These are phyloP conservation scores for Oreochromis niloticus DNA, from an alignment of 2,113 vertebrate species.

Conservation along the genomic window DNA sequence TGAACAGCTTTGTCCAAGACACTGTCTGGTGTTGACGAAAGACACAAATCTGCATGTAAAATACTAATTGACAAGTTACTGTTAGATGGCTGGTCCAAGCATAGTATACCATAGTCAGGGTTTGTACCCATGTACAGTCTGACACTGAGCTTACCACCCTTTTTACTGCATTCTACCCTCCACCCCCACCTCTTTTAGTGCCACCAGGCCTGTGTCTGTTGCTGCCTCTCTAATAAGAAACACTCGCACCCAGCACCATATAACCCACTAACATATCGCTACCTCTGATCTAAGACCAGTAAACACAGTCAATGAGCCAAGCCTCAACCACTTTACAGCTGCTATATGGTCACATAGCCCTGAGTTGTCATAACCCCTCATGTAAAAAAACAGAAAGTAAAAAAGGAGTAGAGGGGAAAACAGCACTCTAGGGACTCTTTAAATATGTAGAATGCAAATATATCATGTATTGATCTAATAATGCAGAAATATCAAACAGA, in stretches of 20 bases:
- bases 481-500: slow-evolving; percentile 45
- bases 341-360: slow-evolving; percentile 27
- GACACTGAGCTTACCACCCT: not conserved
- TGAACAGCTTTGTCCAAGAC: slow-evolving; percentile 25
- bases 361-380: slow-evolving; percentile 61
- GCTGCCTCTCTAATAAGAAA: slow-evolving; percentile 59
- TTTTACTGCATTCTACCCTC: not conserved
- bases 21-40: not conserved
- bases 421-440: slow-evolving; percentile 36
- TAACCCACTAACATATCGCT: slow-evolving; percentile 62
- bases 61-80: not conserved
- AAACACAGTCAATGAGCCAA: slow-evolving; percentile 56
- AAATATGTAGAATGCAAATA: slow-evolving; percentile 21
- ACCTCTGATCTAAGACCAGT: slow-evolving; percentile 67
- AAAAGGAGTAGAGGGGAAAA: slow-evolving; percentile 6
- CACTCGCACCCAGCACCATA: slow-evolving; percentile 53
- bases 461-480: not conserved
- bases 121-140: not conserved
- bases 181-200: not conserved
- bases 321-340: slow-evolving; percentile 51
- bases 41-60: slow-evolving; percentile 5
- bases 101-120: not conserved
- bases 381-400: not conserved
- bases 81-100: not conserved
- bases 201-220: slow-evolving; percentile 12